Conservation (phyloP, 2,113 vertebrate species). For the Bathybates hornii region DNA sequence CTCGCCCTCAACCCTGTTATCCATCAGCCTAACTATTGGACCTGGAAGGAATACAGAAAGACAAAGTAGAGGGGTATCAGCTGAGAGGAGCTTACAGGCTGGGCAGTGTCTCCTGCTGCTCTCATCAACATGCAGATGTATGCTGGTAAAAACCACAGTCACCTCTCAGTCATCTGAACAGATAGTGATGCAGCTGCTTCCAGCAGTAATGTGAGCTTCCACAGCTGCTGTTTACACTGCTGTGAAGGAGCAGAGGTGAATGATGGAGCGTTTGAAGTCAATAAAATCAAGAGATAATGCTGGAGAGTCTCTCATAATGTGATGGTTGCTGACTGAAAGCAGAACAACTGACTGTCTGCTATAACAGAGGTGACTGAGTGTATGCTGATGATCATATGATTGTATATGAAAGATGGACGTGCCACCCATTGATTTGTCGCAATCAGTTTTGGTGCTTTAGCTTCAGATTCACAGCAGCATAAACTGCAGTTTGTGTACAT, state of each 20-base stretch:
- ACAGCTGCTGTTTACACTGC: slow-evolving; percentile 30
- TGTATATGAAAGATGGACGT: background rate
- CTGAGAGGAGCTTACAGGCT: background rate
- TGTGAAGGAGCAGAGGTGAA: background rate
- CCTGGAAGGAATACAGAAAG: background rate
- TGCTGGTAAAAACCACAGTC: background rate
- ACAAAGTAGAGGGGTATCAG: background rate
- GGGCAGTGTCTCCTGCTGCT: background rate
- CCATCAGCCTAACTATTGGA: slow-evolving; percentile 53
- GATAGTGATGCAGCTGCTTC: slow-evolving; percentile 27
- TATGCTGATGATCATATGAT: background rate
- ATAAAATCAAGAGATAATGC: background rate
- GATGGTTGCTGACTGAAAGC: background rate
- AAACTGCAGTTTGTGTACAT: background rate
- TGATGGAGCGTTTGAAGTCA: slow-evolving; percentile 1
- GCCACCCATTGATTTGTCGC: accelerated
- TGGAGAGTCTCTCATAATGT: background rate
- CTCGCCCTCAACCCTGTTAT: background rate
- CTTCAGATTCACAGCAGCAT: background rate
- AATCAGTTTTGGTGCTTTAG: background rate
- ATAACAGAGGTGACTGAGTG: background rate
- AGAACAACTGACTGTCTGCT: background rate
- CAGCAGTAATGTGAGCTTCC: background rate
- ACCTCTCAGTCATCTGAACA: slow-evolving; percentile 19
- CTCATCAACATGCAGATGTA: slow-evolving; percentile 25